Conservation (phyloP, 2,113 vertebrate species). For the Lophura nycthemera region DNA sequence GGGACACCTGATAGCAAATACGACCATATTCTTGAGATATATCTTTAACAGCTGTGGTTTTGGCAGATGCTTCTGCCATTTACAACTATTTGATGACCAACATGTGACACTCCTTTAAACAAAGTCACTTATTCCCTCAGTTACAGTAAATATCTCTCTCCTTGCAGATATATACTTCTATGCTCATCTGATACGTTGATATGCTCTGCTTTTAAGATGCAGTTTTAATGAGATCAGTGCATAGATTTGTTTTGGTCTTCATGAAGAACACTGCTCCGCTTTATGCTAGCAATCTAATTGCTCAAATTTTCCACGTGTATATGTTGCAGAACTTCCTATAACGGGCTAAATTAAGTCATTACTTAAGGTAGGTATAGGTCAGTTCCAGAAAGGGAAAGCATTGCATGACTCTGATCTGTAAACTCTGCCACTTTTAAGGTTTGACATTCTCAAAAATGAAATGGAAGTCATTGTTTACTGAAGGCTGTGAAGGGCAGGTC, state of each 20-base stretch:
- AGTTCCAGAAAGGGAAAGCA: background rate
- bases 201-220: background rate
- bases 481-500: background rate
- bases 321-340: background rate
- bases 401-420: background rate
- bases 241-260: background rate
- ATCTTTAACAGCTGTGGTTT: constrained; percentile 4
- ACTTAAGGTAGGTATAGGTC: background rate
- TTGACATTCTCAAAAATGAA: background rate
- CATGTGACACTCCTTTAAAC: background rate
- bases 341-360: background rate
- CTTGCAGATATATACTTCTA: background rate
- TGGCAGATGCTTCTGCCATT: background rate
- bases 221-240: background rate
- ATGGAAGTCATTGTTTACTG: background rate
- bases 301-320: background rate
- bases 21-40: background rate
- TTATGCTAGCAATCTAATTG: background rate
- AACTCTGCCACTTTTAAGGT: background rate
- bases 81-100: background rate
- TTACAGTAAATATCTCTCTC: background rate
- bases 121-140: background rate
- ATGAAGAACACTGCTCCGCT: background rate
- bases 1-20: constrained; percentile 21
- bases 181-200: background rate